Evolutionary conservation across 2,888 invertebrate genomes (phyloP).

Genomic region (Danaus chrysippus): DNA sequence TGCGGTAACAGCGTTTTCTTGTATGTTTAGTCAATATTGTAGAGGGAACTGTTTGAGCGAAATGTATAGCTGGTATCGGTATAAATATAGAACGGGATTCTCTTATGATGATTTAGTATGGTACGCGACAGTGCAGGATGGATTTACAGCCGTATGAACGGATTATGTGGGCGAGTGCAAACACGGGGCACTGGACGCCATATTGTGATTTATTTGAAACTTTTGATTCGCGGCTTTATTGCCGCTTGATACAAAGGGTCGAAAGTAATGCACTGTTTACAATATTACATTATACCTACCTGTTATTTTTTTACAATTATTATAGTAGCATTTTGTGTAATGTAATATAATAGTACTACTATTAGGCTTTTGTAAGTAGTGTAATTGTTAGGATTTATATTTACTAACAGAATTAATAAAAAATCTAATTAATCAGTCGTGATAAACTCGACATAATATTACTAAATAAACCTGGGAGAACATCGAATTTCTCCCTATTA

Average conservation of each 20-base stretch:
- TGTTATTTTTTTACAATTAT: neutral
- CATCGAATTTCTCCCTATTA: constrained; percentile 56
- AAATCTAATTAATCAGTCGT: constrained; percentile 47
- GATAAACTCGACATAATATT: constrained; percentile 52
- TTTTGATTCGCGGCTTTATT: constrained; percentile 77
- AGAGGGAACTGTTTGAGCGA: constrained; percentile 32
- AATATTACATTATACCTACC: neutral
- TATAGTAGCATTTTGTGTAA: too few species aligned
- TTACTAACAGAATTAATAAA: constrained; percentile 22
- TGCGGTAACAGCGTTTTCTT: constrained; percentile 21
- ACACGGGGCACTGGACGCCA: constrained; percentile 75
- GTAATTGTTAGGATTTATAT: too few species aligned
- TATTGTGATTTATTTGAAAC: constrained; percentile 73
- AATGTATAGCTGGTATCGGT: constrained; percentile 47
- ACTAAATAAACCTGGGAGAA: constrained; percentile 64
- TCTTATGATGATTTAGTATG: constrained; percentile 77
- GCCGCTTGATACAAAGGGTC: constrained; percentile 53
- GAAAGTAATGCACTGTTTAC: constrained; percentile 41
- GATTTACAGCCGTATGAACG: constrained; percentile 77
- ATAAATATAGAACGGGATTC: constrained; percentile 57
- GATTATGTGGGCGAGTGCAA: constrained; percentile 79
- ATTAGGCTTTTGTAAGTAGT: too few species aligned
- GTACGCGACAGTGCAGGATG: constrained; percentile 72
- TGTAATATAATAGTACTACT: too few species aligned
- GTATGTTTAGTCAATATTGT: constrained; percentile 26